Evolutionary conservation across 1,140 invertebrate species (phyloP), one percentile per base, ranked within the genome.

Genomic region (Drosophila athabasca): DNA sequence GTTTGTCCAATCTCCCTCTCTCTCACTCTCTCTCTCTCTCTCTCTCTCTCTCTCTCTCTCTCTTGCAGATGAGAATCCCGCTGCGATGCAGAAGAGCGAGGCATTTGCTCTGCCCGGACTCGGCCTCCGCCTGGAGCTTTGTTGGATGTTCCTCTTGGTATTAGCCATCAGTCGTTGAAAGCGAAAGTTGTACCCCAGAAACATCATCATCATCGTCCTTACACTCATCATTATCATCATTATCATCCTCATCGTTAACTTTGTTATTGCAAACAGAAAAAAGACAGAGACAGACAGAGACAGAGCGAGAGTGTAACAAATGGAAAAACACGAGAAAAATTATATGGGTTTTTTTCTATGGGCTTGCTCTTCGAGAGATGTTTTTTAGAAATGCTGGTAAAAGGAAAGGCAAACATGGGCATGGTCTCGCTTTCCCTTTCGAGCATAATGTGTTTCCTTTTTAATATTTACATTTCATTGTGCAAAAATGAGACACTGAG

Each of bases 41-140:
- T 52, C 57, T 52, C 26, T 71, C 51, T 8, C 17, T 39, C 19
- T 29, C 31, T 35, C 2, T 9, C 8, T 22, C 31, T 35, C 45
- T 57, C 62, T 74, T 90, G 8, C 85, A 90, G 89, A 90, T 87
- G 89, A 90, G 67, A 90, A 87, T 57, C 89, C 89, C 48, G 89
- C 89, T 45, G 89, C 89, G 51, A 90, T 90, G 89, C 89, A 90
- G 62, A 90, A 90, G 68, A 90, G 89, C 62, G 64, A 60, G 9
- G 69, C 79, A 19, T 51, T 46, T 52, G 52, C 69, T 44, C 58
- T 66, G 52, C 57, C 24, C n/a, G 57, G 29, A 46, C 60, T 59
- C 19, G 17, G 48, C 39, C 35, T 55, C 41, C 43, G 57, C 39
- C 13, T 68, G 26, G 29, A 41, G 17, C 43, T 46, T 46, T 43